Evolutionary conservation across 2,888 invertebrate species (phyloP).

Genomic region (Cabera pusaria): DNA sequence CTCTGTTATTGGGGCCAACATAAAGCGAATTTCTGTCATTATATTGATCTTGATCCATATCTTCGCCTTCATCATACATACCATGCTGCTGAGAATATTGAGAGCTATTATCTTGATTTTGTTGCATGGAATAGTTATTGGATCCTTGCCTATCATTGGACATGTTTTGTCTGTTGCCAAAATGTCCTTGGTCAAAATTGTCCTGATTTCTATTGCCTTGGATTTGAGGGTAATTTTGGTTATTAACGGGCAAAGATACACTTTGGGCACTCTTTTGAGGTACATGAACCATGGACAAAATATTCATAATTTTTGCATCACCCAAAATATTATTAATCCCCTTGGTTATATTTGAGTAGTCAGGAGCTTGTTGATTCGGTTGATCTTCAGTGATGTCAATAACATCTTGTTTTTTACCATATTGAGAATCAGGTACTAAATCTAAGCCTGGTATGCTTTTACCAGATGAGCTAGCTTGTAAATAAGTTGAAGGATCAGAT

Average conservation of each 20-base stretch:
- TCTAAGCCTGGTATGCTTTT: constrained; percentile 90
- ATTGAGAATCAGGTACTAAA: constrained; percentile 80
- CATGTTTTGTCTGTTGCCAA: constrained; percentile 44
- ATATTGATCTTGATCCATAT: constrained; percentile 6
- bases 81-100: constrained; percentile 39
- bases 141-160: constrained; percentile 39
- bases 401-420: constrained; percentile 45
- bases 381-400: constrained; percentile 61
- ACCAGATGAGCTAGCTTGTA: constrained; percentile 50
- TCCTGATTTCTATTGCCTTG: constrained; percentile 48
- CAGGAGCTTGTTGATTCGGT: constrained; percentile 49
- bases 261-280: constrained; percentile 19
- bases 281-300: constrained; percentile 74
- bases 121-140: constrained; percentile 37
- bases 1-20: too few relatives aligned
- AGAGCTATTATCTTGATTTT: constrained; percentile 35
- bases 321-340: constrained; percentile 85
- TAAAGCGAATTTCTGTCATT: constrained; percentile 4
- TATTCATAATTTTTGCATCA: constrained; percentile 85
- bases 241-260: constrained; percentile 21
- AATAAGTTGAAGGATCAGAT: constrained; percentile 49
- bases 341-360: constrained; percentile 84
- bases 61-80: constrained; percentile 32
- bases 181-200: constrained; percentile 40
- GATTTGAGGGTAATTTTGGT: constrained; percentile 28